Conservation (phyloP, 2,797 vertebrate species). For the Bradypodion ventrale region DNA sequence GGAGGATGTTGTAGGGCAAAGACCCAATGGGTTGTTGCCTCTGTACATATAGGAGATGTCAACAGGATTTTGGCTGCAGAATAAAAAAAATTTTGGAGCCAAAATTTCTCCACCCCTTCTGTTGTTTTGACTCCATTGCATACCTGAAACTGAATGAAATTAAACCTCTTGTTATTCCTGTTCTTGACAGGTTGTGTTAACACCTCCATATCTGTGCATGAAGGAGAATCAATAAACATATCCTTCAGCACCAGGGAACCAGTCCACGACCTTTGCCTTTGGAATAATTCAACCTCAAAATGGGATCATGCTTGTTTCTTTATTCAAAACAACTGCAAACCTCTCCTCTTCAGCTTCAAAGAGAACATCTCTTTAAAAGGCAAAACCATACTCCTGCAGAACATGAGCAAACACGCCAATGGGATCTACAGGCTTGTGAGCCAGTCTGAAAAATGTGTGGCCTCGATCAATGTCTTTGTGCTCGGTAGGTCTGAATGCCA, state of each 20-base stretch:
- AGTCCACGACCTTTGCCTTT: accelerated
- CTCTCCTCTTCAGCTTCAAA: accelerated
- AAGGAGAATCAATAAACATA: neutral
- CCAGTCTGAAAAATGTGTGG: neutral
- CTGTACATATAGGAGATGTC: too few species aligned
- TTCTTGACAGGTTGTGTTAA: neutral
- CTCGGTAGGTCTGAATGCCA: neutral
- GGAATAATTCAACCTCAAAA: neutral
- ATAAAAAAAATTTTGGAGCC: too few species aligned
- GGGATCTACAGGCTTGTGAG: neutral
- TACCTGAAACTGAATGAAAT: neutral
- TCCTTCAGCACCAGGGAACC: accelerated
- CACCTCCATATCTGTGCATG: accelerated
- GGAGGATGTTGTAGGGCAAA: too few species aligned
- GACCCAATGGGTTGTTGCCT: too few species aligned
- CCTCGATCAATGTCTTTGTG: neutral
- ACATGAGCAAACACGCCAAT: neutral
- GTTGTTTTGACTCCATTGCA: neutral
- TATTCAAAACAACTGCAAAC: accelerated
- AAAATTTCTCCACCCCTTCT: neutral
- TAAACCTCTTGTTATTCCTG: neutral
- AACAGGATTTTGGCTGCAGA: too few species aligned
- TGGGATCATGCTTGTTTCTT: neutral
- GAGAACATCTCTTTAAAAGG: accelerated
- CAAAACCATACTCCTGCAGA: neutral